Evolutionary conservation across 2,888 invertebrate species (phyloP), one percentile per base, ranked within the genome.

Genomic region (Hipparchia sbordonii): DNA sequence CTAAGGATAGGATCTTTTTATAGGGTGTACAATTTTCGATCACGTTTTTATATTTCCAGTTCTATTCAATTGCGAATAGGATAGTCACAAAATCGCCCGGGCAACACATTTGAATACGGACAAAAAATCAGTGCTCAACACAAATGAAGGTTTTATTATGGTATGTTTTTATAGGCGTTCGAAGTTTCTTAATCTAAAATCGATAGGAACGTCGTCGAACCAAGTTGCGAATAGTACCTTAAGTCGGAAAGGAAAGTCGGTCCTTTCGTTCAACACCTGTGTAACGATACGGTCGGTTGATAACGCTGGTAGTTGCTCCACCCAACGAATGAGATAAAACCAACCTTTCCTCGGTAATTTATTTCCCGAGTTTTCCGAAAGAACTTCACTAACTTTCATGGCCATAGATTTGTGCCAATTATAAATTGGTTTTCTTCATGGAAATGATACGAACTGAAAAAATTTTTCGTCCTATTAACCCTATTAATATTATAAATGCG

Each of bases 131-230:
- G 56, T 75, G 74, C 75, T 74, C 75, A 74, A 75, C 73, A 76
- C 76, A 77, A 79, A 79, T 71, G 72, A 78, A 78, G 78, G 91
- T 90, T 90, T 90, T 92, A 90, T 90, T 89, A 88, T 86, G 82
- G 82, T 87, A 89, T 91, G 90, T 92, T 92, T 91, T 91, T 89
- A 89, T 87, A 89, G 87, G 87, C 89, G 85, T 88, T 85, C 88
- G 80, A 87, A 91, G 89, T 92, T 91, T 84, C 91, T 89, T 93
- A 93, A 93, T 93, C 93, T 93, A 87, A 92, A 93, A 93, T 93
- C 93, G 91, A 93, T 93, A 85, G 87, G 81, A 90, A 89, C 88
- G 89, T 86, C 87, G 89, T 84, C 82, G 86, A 88, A 87, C 86
- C 88, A 91, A 92, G 86, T 93, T 91, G 87, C 84, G 89, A 92